Conservation (phyloP, 1,140 invertebrate species). For the Drosophila burlai region DNA sequence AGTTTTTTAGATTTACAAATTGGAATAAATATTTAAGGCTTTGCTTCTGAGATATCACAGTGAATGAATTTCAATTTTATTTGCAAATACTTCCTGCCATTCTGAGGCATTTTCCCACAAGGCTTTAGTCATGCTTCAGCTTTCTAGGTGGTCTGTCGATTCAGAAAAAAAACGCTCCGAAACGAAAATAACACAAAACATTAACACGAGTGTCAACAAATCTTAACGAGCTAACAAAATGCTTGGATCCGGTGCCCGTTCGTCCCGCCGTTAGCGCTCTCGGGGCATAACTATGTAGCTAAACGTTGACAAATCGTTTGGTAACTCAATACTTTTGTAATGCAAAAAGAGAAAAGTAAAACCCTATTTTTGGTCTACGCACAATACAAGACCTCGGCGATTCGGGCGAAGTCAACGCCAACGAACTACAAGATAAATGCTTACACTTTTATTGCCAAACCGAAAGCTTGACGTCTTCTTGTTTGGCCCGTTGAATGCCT, state of each 20-base stretch:
- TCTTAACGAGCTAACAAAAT: conserved; percentile 74
- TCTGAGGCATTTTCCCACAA: conserved; percentile 4
- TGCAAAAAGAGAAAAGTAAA: conserved; percentile 68
- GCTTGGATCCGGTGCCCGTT: conserved; percentile 33
- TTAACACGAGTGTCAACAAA: conserved; percentile 77
- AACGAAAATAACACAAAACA: conserved; percentile 61
- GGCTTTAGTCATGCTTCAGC: conserved; percentile 1
- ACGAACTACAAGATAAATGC: conserved; percentile 76
- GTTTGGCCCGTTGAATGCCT: conserved; percentile 36
- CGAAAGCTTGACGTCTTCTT: conserved; percentile 69
- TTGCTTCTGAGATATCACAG: neutral
- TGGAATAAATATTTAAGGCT: neutral
- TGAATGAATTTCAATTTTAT: neutral
- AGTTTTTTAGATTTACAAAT: neutral
- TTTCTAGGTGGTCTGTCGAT: conserved; percentile 38
- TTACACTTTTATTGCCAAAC: conserved; percentile 79
- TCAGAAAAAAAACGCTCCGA: conserved; percentile 30
- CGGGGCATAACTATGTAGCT: conserved; percentile 44
- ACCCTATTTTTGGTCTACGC: conserved; percentile 71
- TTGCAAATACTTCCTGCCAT: conserved; percentile 6
- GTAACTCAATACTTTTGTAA: conserved; percentile 81
- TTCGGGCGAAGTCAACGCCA: conserved; percentile 46
- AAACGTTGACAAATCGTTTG: conserved; percentile 79
- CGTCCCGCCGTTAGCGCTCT: conserved; percentile 1
- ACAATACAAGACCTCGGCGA: conserved; percentile 44